Conservation (phyloP, 53 echinoderm and acorn worm genomes). For the Temnopleurus reevesii region DNA sequence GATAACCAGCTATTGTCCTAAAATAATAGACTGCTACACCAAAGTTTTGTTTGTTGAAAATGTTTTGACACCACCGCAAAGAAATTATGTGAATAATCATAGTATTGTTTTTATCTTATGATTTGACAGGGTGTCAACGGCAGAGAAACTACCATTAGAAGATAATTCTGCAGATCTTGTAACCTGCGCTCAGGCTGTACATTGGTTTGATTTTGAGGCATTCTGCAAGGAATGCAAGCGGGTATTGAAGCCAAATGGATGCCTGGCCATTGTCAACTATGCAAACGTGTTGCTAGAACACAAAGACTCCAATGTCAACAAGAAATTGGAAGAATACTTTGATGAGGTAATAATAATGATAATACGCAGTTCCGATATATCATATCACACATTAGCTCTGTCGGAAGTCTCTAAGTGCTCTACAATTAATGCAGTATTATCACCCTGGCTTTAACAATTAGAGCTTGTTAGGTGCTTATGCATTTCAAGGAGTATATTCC, state of each 20-base stretch:
- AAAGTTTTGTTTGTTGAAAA: too few relatives aligned
- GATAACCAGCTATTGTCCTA: too few relatives aligned
- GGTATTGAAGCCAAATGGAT: slow-evolving; percentile 70
- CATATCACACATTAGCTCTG: too few relatives aligned
- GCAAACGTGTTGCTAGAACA: slow-evolving; percentile 41
- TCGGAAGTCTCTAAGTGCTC: too few relatives aligned
- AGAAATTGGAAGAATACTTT: slow-evolving; percentile 8
- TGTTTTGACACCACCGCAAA: too few relatives aligned
- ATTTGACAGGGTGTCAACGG: slow-evolving; percentile 29
- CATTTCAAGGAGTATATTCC: too few relatives aligned
- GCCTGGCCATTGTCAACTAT: slow-evolving; percentile 69
- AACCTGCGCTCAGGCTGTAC: slow-evolving; percentile 71
- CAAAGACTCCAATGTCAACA: neutral
- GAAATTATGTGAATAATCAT: too few relatives aligned
- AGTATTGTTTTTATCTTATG: neutral
- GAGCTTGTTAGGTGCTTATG: too few relatives aligned
- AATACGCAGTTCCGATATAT: neutral
- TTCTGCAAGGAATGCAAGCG: slow-evolving; percentile 70
- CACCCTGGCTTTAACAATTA: too few relatives aligned
- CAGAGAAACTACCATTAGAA: slow-evolving; percentile 27
- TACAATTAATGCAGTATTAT: too few relatives aligned
- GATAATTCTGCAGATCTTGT: slow-evolving; percentile 67
- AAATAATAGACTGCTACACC: too few relatives aligned
- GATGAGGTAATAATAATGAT: slow-evolving; percentile 29
- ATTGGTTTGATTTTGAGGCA: slow-evolving; percentile 71